Evolutionary conservation across 2,113 vertebrate genomes (phyloP).

Genomic region (Dissostichus mawsoni): DNA sequence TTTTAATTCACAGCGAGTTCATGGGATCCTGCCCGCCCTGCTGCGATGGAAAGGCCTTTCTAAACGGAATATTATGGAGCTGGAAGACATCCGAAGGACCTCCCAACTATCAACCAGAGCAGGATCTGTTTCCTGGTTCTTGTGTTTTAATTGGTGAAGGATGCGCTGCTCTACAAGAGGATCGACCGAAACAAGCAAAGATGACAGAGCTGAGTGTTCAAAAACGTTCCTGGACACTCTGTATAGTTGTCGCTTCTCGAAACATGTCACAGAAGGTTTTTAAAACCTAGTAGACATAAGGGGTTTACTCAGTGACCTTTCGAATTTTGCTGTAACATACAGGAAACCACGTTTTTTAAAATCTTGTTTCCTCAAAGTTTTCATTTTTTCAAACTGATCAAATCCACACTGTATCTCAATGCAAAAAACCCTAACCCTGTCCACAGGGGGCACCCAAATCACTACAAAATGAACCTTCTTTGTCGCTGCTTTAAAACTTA

Average conservation of each 20-base stretch:
- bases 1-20: conserved; percentile 45
- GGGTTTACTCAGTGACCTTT: no score
- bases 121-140: neutral
- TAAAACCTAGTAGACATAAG: neutral
- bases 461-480: no score
- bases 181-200: neutral
- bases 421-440: no score
- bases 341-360: neutral
- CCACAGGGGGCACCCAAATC: no score
- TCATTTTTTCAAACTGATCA: neutral
- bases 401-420: neutral
- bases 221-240: neutral
- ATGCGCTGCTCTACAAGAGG: neutral
- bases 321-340: no score
- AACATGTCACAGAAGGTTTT: neutral
- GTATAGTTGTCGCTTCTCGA: neutral
- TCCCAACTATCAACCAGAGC: neutral
- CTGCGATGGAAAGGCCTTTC: conserved; percentile 63
- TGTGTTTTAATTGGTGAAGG: accelerated
- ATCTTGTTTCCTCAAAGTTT: neutral
- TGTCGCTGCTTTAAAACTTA: no score
- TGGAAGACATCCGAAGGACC: conserved; percentile 33
- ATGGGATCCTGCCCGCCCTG: conserved; percentile 35
- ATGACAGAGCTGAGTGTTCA: neutral
- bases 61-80: neutral